Conservation (phyloP, 30 jellyfish, hydroid and myxozoan species). For the Pelagia noctiluca region DNA sequence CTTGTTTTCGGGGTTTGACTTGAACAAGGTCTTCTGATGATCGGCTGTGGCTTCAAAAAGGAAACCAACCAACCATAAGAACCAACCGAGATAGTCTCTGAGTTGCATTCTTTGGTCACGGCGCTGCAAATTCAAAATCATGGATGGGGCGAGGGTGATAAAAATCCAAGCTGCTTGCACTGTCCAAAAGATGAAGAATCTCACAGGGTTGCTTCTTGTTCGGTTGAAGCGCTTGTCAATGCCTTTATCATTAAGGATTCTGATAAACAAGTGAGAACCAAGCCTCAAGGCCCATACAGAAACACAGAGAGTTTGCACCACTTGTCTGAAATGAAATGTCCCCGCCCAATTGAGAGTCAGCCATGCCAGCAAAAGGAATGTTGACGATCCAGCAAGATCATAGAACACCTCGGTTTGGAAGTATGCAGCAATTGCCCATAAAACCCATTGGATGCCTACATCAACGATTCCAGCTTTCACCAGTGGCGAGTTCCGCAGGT, state of each 20-base stretch:
- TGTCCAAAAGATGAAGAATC: conserved; percentile 86
- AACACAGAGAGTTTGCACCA: conserved; percentile 81
- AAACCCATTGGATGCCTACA: conserved; percentile 88
- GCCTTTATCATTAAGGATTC: conserved; percentile 83
- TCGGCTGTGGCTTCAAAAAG: conserved; percentile 86
- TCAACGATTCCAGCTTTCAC: conserved; percentile 81
- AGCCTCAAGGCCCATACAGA: conserved; percentile 93
- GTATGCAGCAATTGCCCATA: conserved; percentile 80
- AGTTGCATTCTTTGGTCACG: conserved; percentile 56
- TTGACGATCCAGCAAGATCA: conserved; percentile 94
- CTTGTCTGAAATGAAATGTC: conserved; percentile 78
- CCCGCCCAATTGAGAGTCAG: conserved; percentile 80
- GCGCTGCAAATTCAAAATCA: conserved; percentile 68
- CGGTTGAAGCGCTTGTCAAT: conserved; percentile 91
- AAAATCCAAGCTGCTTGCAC: conserved; percentile 94
- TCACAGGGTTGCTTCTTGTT: conserved; percentile 73
- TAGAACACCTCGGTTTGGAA: conserved; percentile 89
- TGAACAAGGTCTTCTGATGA: conserved; percentile 74
- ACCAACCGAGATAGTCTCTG: conserved; percentile 89
- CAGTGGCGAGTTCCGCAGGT: conserved; percentile 23
- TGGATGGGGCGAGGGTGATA: conserved; percentile 86
- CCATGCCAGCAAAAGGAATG: conserved; percentile 91
- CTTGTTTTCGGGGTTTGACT: conserved; percentile 71
- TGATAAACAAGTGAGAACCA: conserved; percentile 82
- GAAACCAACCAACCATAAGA: conserved; percentile 80